Evolutionary conservation across 2,113 vertebrate genomes (phyloP).

Genomic region (Heterotilapia buettikoferi): DNA sequence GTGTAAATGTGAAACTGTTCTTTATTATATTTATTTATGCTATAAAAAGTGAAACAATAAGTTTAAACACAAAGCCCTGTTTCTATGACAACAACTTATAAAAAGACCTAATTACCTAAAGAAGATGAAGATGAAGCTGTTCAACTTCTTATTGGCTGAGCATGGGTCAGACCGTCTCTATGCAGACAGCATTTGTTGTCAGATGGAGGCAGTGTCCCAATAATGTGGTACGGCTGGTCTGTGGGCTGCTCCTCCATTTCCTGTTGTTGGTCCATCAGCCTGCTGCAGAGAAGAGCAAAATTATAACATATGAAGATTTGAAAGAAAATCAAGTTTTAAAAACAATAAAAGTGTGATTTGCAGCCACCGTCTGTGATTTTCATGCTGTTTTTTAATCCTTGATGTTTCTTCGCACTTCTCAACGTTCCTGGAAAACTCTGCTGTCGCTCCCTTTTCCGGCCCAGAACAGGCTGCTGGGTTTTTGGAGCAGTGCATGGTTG

Average conservation of each 20-base stretch:
- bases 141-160: neutral
- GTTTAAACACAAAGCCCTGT: neutral
- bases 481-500: neutral
- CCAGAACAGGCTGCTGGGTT: neutral
- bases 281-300: neutral
- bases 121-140: neutral
- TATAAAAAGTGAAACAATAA: neutral
- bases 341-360: neutral
- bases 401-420: rapidly evolving
- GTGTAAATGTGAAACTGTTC: neutral
- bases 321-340: rapidly evolving
- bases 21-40: neutral
- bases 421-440: neutral
- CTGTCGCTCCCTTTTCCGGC: rapidly evolving
- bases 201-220: neutral
- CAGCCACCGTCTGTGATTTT: neutral
- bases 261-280: neutral
- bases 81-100: neutral
- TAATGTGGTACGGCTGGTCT: neutral
- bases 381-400: neutral
- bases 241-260: neutral
- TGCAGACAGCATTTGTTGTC: rapidly evolving
- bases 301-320: neutral
- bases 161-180: neutral
- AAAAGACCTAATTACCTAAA: neutral